Percentiles rank a stretch among this genome's conserved stretches.
These are phyloP conservation scores for Heliconius nattereri DNA, from an alignment of 1,140 invertebrate species.

Conservation along the genomic window DNA sequence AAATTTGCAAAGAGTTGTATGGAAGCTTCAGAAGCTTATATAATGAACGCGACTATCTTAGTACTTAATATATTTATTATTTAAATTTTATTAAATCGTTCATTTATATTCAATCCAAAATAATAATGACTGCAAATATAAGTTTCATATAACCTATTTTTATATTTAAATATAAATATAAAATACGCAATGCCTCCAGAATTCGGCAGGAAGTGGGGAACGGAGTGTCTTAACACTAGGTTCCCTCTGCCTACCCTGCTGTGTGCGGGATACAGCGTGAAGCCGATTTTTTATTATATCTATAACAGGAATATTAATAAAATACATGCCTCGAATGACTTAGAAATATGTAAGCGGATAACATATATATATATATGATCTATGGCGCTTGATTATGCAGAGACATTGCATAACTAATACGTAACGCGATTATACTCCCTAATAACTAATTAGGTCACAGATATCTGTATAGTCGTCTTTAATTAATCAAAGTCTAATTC, in stretches of 20 bases:
- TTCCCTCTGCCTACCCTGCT: no score
- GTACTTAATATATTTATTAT: conserved; percentile 36
- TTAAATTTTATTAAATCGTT: neutral
- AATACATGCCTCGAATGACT: conserved; percentile 24
- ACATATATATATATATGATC: conserved; percentile 3
- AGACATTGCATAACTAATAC: conserved; percentile 17
- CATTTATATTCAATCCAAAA: neutral
- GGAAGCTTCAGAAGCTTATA: conserved; percentile 41
- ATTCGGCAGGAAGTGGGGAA: no score
- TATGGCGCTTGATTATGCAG: conserved; percentile 25
- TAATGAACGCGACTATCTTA: conserved; percentile 52
- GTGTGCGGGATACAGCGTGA: no score
- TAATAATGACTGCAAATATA: neutral
- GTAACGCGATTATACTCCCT: conserved; percentile 21
- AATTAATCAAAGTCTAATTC: neutral
- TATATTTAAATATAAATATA: no score
- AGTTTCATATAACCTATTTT: neutral
- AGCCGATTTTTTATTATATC: no score
- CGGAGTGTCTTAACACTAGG: no score
- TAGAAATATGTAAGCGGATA: conserved; percentile 30
- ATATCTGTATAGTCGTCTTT: neutral
- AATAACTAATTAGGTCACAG: conserved; percentile 22
- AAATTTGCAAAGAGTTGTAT: conserved; percentile 62
- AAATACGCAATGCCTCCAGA: no score
- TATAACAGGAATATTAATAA: conserved; percentile 20